phyloP scores from a whole-genome alignment of 1,140 invertebrate species.

The Bombus polaris region DNA sequence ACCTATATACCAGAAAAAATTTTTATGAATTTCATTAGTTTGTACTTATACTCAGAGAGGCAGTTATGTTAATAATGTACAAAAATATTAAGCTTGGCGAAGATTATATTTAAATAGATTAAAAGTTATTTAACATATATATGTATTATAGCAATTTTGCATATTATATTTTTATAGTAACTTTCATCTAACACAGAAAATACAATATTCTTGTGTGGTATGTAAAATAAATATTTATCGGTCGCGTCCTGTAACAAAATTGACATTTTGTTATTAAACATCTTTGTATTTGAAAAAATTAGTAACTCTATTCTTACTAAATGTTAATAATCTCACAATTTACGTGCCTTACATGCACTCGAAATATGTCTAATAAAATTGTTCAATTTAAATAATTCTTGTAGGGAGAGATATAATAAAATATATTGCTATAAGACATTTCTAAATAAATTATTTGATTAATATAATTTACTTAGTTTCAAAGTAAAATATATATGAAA shows the following conservation, averaged over 20 bases:
- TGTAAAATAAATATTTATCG: slow-evolving; percentile 38
- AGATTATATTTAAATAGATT: slow-evolving; percentile 34
- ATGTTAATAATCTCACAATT: neutral
- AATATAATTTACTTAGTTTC: neutral
- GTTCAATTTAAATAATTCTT: neutral
- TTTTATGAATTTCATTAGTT: slow-evolving; percentile 22
- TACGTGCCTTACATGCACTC: neutral
- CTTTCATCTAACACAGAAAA: slow-evolving; percentile 16
- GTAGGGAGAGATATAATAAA: neutral
- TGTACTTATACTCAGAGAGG: neutral
- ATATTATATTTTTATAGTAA: slow-evolving; percentile 71
- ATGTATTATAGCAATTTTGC: slow-evolving; percentile 52
- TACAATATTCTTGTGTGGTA: slow-evolving; percentile 28
- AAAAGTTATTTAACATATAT: slow-evolving; percentile 8
- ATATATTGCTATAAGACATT: neutral
- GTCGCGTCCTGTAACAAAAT: neutral
- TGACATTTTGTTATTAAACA: slow-evolving; percentile 41
- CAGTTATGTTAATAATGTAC: slow-evolving; percentile 57
- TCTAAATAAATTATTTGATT: neutral
- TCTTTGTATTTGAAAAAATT: slow-evolving; percentile 21
- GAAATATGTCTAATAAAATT: neutral
- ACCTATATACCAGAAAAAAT: slow-evolving; percentile 6
- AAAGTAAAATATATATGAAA: neutral
- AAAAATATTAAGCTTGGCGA: slow-evolving; percentile 25
- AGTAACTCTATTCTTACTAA: neutral